Percentiles rank a stretch among this genome's conserved stretches.
Evolutionary conservation across 2,888 invertebrate species (phyloP).

Genomic region (Zaprionus bogoriensis): DNA sequence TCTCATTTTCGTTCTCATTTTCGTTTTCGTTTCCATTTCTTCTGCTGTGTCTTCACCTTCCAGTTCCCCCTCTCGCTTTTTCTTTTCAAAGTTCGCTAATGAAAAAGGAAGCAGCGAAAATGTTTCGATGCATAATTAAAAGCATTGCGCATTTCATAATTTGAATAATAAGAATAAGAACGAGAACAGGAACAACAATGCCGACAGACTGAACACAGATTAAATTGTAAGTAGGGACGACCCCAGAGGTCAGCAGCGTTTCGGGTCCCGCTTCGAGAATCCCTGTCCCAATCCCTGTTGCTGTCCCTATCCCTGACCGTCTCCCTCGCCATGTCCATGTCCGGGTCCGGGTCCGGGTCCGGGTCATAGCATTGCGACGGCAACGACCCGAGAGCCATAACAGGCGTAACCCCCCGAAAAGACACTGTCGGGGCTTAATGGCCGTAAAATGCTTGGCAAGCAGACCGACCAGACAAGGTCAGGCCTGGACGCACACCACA

Average conservation of each 20-base stretch:
- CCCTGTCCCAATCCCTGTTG: too few species aligned
- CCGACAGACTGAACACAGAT: constrained; percentile 39
- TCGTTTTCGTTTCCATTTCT: background rate
- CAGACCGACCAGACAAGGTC: constrained; percentile 60
- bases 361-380: constrained; percentile 24
- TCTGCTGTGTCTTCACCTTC: background rate
- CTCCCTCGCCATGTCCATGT: too few species aligned
- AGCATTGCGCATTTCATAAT: constrained; percentile 58
- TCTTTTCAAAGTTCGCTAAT: constrained; percentile 28
- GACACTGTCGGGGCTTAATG: constrained; percentile 63
- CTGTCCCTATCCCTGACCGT: too few species aligned
- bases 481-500: constrained; percentile 31
- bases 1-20: constrained; percentile 1
- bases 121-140: constrained; percentile 67
- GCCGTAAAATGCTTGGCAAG: constrained; percentile 69
- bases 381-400: constrained; percentile 38
- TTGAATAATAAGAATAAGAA: constrained; percentile 61
- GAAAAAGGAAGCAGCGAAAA: constrained; percentile 32
- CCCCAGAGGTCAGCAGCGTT: constrained; percentile 22
- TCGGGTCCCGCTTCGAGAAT: background rate
- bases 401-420: constrained; percentile 39
- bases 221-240: constrained; percentile 38
- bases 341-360: background rate
- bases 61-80: background rate
- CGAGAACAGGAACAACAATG: constrained; percentile 61